Evolutionary conservation across 2,113 vertebrate species (phyloP), one percentile per base, ranked within the genome.

Genomic region (Ornithorhynchus anatinus): DNA sequence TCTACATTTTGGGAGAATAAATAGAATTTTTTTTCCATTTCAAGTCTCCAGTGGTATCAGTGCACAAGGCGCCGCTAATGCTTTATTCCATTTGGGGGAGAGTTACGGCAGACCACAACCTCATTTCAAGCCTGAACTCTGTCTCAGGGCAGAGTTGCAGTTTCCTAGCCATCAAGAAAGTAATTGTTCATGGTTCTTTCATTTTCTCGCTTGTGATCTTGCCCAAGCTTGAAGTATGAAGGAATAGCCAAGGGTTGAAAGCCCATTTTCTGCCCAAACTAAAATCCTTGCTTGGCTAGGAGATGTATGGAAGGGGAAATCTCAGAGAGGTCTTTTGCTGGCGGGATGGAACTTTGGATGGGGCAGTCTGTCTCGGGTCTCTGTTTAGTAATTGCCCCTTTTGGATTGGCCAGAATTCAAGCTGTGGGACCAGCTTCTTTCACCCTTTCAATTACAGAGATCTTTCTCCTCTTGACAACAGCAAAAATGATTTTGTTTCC

Each of bases 141-240:
- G 35, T 23, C 37, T 60, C 0, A 0, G 38, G 31, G 70, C 48
- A 59, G 5, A 10, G 19, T 16, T 58, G 47, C 37, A 10, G 19
- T 36, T 63, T 47, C 23, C 16, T 36, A 23, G 45, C 56, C 75
- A 35, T 37, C 20, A 29, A 22, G 12, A 25, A 43, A 27, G 29
- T 31, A 48, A 43, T 20, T 52, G 50, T 39, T 10, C 19, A 19
- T 8, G 3, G 48, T 11, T 37, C 35, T 53, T 68, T 54, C 56
- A 33, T 61, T 35, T 56, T 45, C 44, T 50, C 12, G 14, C 47
- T 52, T 57, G 42, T 16, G 32, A 22, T 23, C 16, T 75, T 57
- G 85, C 48, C 57, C 37, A 58, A 51, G 7, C 64, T 68, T 72
- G 72, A 59, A 27, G 43, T 35, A 20, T 32, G 59, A 51, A 27